Conservation (phyloP, 2,113 vertebrate genomes). For the Eupsittula cactorum region DNA sequence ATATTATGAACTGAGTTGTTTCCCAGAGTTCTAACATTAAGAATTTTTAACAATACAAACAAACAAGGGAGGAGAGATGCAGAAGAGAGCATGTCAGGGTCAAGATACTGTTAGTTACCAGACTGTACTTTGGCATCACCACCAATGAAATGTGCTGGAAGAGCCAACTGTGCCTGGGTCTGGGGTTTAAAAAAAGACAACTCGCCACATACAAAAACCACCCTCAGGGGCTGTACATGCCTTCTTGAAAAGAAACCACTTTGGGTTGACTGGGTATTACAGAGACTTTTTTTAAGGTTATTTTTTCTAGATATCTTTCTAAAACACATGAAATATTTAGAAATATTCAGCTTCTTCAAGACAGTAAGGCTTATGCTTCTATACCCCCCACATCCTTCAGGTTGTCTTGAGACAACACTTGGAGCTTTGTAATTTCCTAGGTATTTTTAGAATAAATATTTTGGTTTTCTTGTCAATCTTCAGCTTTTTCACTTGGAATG, state of each 20-base stretch:
- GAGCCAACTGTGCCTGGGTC: not conserved
- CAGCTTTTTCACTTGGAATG: slow-evolving; percentile 54
- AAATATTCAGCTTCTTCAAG: not conserved
- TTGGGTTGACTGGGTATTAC: not conserved
- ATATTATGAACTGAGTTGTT: not conserved
- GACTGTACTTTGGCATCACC: not conserved
- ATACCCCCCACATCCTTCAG: slow-evolving; percentile 49
- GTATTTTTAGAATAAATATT: slow-evolving; percentile 58
- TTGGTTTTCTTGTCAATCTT: slow-evolving; percentile 57
- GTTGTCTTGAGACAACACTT: slow-evolving; percentile 62
- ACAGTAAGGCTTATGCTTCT: not conserved
- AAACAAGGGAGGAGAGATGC: not conserved
- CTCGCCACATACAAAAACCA: not conserved
- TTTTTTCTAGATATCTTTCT: slow-evolving; percentile 35
- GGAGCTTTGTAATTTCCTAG: slow-evolving; percentile 54
- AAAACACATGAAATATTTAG: not conserved
- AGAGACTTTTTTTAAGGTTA: slow-evolving; percentile 15
- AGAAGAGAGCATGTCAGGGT: not conserved
- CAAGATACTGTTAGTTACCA: not conserved
- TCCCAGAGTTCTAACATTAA: not conserved
- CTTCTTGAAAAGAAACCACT: not conserved
- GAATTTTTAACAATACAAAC: not conserved
- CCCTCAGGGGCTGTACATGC: not conserved
- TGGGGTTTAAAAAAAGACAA: not conserved
- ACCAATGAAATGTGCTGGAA: not conserved